phyloP scores from a whole-genome alignment of 2,113 vertebrate genomes.

The Gobius niger region DNA sequence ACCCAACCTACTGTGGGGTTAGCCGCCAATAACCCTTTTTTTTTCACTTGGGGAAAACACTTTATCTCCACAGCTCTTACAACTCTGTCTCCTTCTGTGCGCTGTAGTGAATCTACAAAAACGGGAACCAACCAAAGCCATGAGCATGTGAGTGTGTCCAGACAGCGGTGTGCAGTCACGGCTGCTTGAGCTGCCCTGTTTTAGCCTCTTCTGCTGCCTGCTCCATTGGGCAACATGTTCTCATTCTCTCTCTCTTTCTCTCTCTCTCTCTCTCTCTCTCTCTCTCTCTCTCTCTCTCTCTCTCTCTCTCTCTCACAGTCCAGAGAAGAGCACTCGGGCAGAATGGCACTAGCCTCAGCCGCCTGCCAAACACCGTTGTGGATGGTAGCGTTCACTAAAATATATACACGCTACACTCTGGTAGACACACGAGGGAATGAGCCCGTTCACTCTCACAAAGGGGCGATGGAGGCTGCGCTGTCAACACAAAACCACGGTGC shows the following conservation, averaged over 20 bases:
- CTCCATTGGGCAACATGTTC: slow-evolving; percentile 69
- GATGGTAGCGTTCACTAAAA: slow-evolving; percentile 41
- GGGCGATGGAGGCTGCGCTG: not conserved
- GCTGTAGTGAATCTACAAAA: slow-evolving; percentile 43
- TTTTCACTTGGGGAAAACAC: not conserved
- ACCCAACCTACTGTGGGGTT: not conserved
- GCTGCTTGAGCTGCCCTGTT: slow-evolving; percentile 54
- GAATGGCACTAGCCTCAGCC: slow-evolving; percentile 65
- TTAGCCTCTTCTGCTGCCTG: slow-evolving; percentile 40
- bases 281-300: slow-evolving; percentile 10
- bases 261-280: slow-evolving; percentile 10
- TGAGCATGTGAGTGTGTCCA: slow-evolving; percentile 13
- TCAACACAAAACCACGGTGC: slow-evolving; percentile 4
- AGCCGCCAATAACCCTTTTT: not conserved
- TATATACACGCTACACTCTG: slow-evolving; percentile 22
- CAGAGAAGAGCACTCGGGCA: slow-evolving; percentile 60
- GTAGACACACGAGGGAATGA: slow-evolving; percentile 6
- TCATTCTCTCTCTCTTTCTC: slow-evolving; percentile 17
- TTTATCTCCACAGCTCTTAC: not conserved
- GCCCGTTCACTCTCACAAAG: not conserved
- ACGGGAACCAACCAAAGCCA: slow-evolving; percentile 46
- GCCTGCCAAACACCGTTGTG: slow-evolving; percentile 55
- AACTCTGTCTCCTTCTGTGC: slow-evolving; percentile 18
- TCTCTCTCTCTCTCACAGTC: slow-evolving; percentile 24
- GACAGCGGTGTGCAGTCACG: slow-evolving; percentile 37